phyloP scores from a whole-genome alignment of 1,140 invertebrate genomes.

The Copidosoma floridanum region DNA sequence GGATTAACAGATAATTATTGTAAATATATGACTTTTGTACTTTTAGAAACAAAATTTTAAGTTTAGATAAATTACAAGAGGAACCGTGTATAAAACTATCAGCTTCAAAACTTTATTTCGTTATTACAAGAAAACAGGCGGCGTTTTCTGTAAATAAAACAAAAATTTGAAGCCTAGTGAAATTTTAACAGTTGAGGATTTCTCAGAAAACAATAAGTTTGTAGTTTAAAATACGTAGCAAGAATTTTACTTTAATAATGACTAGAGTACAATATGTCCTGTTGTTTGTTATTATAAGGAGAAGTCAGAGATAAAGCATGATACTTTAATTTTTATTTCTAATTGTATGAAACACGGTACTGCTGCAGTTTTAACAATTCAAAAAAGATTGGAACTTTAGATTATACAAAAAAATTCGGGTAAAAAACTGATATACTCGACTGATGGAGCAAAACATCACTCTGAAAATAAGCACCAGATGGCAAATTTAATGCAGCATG shows the following conservation, averaged over 20 bases:
- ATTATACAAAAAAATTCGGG: neutral
- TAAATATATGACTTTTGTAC: too few species aligned
- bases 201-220: too few species aligned
- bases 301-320: neutral
- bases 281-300: too few species aligned
- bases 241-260: too few species aligned
- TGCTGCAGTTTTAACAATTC: neutral
- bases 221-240: too few species aligned
- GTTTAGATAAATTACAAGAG: too few species aligned
- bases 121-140: slow-evolving; percentile 30
- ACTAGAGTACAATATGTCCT: too few species aligned
- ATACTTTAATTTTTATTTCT: neutral
- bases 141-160: slow-evolving; percentile 22
- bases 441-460: slow-evolving; percentile 23
- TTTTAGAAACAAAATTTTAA: too few species aligned
- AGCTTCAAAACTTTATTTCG: slow-evolving; percentile 27
- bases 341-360: neutral
- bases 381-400: neutral
- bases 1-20: too few species aligned
- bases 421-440: slow-evolving; percentile 26
- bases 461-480: slow-evolving; percentile 35
- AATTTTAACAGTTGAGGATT: slow-evolving; percentile 32
- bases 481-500: slow-evolving; percentile 24
- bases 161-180: slow-evolving; percentile 24
- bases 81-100: slow-evolving; percentile 15